Conservation (phyloP, 1,140 invertebrate genomes). For the Pristionchus pacificus region DNA sequence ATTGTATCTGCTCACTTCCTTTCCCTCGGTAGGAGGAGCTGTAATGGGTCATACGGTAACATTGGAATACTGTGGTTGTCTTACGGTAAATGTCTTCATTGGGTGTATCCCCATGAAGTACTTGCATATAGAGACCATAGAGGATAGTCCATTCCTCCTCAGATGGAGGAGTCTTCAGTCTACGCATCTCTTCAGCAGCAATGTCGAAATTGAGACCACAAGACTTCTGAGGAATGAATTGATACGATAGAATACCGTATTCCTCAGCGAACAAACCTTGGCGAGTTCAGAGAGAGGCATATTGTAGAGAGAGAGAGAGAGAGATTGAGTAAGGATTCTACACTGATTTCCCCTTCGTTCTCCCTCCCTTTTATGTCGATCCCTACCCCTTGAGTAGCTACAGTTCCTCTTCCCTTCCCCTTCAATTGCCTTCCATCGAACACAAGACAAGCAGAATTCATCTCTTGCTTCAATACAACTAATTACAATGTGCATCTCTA, state of each 20-base stretch:
- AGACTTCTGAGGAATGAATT: background rate
- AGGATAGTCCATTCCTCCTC: background rate
- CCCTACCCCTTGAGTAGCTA: too few relatives aligned
- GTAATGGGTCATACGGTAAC: too few relatives aligned
- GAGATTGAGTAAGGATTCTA: too few relatives aligned
- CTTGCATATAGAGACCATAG: background rate
- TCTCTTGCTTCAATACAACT: too few relatives aligned
- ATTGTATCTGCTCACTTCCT: background rate
- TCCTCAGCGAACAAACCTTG: background rate
- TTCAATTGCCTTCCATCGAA: background rate
- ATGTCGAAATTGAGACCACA: background rate
- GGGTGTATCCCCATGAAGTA: background rate
- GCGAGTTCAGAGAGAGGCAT: background rate
- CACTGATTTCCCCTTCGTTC: too few relatives aligned
- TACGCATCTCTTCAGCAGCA: background rate
- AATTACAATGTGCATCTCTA: too few relatives aligned
- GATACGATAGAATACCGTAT: too few relatives aligned
- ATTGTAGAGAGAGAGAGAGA: background rate
- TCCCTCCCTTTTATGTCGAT: too few relatives aligned
- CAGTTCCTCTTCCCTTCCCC: background rate
- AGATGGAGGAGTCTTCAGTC: background rate
- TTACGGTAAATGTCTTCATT: too few relatives aligned
- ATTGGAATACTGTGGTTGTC: too few relatives aligned
- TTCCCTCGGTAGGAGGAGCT: background rate
- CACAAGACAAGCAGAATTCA: too few relatives aligned